Evolutionary conservation across 2,797 vertebrate genomes (phyloP), one percentile per base, ranked within the genome.

Genomic region (Gymnopithys bicolor): DNA sequence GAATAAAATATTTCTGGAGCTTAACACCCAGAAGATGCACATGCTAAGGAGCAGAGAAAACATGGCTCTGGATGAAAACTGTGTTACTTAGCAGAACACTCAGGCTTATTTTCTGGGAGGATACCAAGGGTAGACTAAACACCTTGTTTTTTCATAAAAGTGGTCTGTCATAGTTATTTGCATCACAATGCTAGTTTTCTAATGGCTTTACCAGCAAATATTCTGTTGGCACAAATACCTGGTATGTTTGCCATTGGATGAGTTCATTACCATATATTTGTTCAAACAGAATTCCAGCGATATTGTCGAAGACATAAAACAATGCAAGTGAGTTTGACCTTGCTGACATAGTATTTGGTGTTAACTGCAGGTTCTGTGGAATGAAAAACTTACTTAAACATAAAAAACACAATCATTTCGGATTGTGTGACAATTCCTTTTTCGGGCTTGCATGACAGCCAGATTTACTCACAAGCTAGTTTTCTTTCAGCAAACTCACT

Each of bases 211-310:
- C 71, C 46, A 78, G 77, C 35, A 93, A 96, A 91, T 80, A 59
- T 89, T 43, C 30, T 83, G 21, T 84, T 91, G 95, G 75, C 64
- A 76, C 46, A 93, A 91, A 93, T 39, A 30, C n/a, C 35, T n/a
- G 39, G 62, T n/a, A 11, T 41, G 37, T 87, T 95, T 94, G 75
- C 58, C 55, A 23, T 87, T 87, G 86, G 73, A 85, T 96, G 59
- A 93, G 39, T 93, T 97, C 82, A 91, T 89, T 95, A 88, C 56
- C 9, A 3, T 92, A 45, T 78, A 89, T 92, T 87, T 62, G 76
- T 92, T 86, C 84, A 95, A 95, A n/a, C 55, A 63, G 27, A 79
- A 92, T 90, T 96, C 80, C 89, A 95, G 48, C 37, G 71, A 76
- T 85, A 90, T 70, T 96, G 94, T 91, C 46, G 43, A 94, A 87